A percentile compares a stretch with the other conserved stretches of the same genome.
phyloP scores from a whole-genome alignment of 2,797 vertebrate genomes.

The Aulostomus chinensis region DNA sequence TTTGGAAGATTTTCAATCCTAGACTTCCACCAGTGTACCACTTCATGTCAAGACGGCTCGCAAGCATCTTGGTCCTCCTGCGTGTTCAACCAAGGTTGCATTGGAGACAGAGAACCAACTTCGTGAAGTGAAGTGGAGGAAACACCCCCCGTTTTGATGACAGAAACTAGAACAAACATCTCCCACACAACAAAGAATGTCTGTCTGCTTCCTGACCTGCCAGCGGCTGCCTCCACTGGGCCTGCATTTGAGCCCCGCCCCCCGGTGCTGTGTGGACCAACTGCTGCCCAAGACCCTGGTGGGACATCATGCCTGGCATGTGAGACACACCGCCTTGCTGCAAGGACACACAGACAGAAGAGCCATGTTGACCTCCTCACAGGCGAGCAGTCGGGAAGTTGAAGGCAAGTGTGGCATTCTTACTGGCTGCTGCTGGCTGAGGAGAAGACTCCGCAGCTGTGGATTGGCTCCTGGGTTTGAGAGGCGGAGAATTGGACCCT shows the following conservation, averaged over 20 bases:
- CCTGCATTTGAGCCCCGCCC: conserved; percentile 85
- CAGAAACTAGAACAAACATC: too few relatives aligned
- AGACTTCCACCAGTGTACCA: too few relatives aligned
- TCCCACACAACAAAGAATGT: too few relatives aligned
- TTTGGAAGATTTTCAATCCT: too few relatives aligned
- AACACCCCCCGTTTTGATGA: too few relatives aligned
- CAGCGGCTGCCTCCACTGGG: conserved; percentile 88
- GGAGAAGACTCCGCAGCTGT: conserved; percentile 91
- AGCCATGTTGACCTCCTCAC: not conserved
- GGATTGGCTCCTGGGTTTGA: conserved; percentile 93
- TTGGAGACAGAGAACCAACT: too few relatives aligned
- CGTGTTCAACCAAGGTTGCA: too few relatives aligned
- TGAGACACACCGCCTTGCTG: conserved; percentile 86
- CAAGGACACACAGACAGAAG: conserved; percentile 21
- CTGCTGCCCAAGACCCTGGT: conserved; percentile 84
- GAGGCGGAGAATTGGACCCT: conserved; percentile 84
- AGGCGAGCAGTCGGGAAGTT: conserved; percentile 3
- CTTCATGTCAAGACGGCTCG: too few relatives aligned
- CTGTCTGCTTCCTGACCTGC: conserved; percentile 74
- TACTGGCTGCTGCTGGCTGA: conserved; percentile 91
- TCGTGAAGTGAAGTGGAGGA: too few relatives aligned
- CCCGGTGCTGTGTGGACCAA: conserved; percentile 85
- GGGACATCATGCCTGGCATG: conserved; percentile 86
- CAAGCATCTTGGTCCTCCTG: too few relatives aligned
- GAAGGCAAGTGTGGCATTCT: conserved; percentile 42